Evolutionary conservation across 2,888 invertebrate species (phyloP).

Genomic region (Emesis furor): DNA sequence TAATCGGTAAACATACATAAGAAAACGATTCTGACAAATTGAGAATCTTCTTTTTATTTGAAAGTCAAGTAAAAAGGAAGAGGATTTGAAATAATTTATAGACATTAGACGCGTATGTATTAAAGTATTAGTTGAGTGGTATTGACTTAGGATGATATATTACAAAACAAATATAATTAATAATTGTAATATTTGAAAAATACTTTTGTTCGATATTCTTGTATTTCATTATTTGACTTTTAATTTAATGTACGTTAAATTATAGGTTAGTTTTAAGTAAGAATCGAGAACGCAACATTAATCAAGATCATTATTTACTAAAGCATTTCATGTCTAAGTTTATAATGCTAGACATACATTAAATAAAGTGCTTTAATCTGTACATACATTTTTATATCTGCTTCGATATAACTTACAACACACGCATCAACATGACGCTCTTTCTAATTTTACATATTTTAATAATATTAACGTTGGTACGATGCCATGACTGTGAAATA

Average conservation of each 20-base stretch:
- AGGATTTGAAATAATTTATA: no score
- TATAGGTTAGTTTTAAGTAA: not conserved
- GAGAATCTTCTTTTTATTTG: no score
- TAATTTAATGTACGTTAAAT: not conserved
- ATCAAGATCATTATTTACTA: not conserved
- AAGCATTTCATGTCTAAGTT: not conserved
- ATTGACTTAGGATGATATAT: no score
- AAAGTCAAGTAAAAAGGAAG: no score
- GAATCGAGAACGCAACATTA: not conserved
- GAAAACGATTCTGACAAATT: no score
- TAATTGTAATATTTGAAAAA: no score
- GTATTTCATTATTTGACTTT: not conserved
- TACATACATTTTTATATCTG: not conserved
- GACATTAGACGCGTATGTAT: no score
- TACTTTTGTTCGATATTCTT: no score
- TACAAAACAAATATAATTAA: no score
- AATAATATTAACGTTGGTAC: not conserved
- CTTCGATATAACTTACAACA: not conserved
- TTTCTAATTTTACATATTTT: not conserved
- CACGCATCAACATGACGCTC: not conserved
- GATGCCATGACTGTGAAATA: conserved; percentile 61
- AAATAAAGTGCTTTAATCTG: not conserved
- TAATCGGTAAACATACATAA: no score
- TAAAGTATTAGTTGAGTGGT: no score
- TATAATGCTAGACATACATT: not conserved